Conservation (phyloP, 2,113 vertebrate species). For the Petrocephalus microphthalmus region DNA sequence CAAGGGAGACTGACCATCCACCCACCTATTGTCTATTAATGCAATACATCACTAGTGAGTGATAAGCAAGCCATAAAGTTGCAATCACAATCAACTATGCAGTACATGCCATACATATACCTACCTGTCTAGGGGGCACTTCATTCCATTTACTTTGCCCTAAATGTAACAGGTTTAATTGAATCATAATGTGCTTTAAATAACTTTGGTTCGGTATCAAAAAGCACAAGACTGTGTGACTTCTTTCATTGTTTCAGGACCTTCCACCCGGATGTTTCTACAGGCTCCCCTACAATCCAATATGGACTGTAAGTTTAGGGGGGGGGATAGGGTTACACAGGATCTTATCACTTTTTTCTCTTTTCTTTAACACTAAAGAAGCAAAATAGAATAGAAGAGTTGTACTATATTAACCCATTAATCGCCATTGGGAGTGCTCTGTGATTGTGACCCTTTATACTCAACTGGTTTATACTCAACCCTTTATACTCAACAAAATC, state of each 20-base stretch:
- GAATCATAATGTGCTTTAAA: not conserved
- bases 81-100: not conserved
- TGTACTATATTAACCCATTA: not conserved
- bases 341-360: not conserved
- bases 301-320: not conserved
- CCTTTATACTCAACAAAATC: not conserved
- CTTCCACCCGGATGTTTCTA: not conserved
- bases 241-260: slow-evolving; percentile 3
- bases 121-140: not conserved
- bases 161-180: not conserved
- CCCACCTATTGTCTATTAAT: not conserved
- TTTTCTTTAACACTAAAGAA: not conserved
- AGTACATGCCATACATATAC: not conserved
- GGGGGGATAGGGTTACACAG: not conserved
- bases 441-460: not conserved
- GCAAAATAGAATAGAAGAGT: not conserved
- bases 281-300: not conserved
- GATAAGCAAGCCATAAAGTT: not conserved
- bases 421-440: not conserved
- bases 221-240: not conserved
- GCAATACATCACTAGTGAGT: not conserved
- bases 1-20: not conserved
- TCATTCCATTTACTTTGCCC: not conserved
- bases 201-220: not conserved
- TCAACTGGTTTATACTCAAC: too few species aligned